These are phyloP conservation scores for Aplysia californica DNA, from an alignment of 1,140 invertebrate species.

Conservation along the genomic window DNA sequence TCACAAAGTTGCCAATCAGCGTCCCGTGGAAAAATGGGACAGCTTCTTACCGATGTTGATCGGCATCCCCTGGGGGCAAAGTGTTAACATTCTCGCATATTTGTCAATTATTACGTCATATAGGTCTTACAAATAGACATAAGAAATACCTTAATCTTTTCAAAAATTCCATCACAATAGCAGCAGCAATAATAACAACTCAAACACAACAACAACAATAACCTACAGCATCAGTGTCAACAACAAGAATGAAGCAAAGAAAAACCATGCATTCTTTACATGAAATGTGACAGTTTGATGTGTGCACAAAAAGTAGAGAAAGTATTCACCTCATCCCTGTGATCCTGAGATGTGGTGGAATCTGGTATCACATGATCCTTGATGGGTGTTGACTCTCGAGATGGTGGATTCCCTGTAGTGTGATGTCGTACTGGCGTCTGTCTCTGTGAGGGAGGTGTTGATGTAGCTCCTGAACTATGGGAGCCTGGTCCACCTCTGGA, in stretches of 20 bases:
- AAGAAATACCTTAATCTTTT: no score
- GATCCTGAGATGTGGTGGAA: background rate
- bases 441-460: constrained; percentile 34
- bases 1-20: no score
- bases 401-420: constrained; percentile 13
- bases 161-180: no score
- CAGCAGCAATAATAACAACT: no score
- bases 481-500: background rate
- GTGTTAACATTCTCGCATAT: no score
- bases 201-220: no score
- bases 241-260: background rate
- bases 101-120: no score
- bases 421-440: constrained; percentile 31
- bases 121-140: no score
- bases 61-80: no score
- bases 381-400: constrained; percentile 49
- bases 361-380: constrained; percentile 23
- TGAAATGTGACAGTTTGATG: background rate
- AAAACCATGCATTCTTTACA: background rate
- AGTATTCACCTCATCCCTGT: constrained; percentile 12
- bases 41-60: no score
- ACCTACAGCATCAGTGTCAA: no score
- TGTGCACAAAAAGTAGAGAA: background rate
- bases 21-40: no score
- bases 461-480: background rate